Percentiles rank a stretch among this genome's conserved stretches.
phyloP scores from a whole-genome alignment of 2,797 vertebrate genomes.

The Catamblyrhynchus diadema region DNA sequence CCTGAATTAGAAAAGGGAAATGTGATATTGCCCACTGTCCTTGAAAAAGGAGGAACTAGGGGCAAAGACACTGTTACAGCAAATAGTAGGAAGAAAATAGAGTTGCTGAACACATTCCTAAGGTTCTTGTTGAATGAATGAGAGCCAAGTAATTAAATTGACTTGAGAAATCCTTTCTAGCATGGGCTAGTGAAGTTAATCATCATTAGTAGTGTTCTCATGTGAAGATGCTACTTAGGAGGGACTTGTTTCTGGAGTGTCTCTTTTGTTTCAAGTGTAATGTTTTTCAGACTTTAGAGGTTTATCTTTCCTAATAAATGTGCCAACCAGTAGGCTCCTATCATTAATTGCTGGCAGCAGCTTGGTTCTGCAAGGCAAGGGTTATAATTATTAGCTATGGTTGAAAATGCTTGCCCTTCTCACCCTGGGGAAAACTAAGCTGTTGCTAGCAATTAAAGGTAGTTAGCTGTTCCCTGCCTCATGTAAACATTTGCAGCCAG shows the following conservation, averaged over 20 bases:
- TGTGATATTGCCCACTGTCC: not conserved
- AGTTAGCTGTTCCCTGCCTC: not conserved
- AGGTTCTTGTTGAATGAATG: not conserved
- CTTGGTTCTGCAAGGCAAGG: not conserved
- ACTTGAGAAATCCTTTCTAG: not conserved
- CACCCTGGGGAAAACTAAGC: not conserved
- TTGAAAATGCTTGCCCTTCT: conserved; percentile 22
- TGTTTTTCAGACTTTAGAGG: not conserved
- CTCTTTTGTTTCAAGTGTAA: not conserved
- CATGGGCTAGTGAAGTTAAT: not conserved
- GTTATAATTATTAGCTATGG: not conserved
- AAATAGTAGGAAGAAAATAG: not conserved
- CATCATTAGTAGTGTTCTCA: not conserved
- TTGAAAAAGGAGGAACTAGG: not conserved
- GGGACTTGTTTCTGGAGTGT: not conserved
- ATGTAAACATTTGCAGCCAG: not conserved
- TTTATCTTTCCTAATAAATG: not conserved
- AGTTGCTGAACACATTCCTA: not conserved
- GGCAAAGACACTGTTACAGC: not conserved
- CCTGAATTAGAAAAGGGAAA: not conserved
- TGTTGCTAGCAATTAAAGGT: conserved; percentile 13
- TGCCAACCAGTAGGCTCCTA: not conserved
- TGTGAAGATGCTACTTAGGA: not conserved
- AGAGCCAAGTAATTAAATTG: not conserved
- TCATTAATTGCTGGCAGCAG: not conserved